Conservation (phyloP, 2,113 vertebrate species). For the Hemiprocne comata region DNA sequence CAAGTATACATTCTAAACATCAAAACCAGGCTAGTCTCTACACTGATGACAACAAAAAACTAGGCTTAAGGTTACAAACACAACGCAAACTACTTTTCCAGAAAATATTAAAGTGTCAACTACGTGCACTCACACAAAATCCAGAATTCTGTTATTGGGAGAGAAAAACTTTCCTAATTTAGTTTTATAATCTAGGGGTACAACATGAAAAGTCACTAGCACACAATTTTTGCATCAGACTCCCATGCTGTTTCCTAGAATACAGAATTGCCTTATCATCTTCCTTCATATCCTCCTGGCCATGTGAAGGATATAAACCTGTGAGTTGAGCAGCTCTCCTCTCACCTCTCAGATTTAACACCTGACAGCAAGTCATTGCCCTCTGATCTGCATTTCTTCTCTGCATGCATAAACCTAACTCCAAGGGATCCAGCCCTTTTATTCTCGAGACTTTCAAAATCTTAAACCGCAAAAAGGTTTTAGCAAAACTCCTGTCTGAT, state of each 20-base stretch:
- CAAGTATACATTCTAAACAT: background rate
- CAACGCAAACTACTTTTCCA: background rate
- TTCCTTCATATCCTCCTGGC: background rate
- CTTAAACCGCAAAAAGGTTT: background rate
- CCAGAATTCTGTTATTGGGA: background rate
- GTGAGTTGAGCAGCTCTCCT: fast-evolving
- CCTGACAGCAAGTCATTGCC: fast-evolving
- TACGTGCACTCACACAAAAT: background rate
- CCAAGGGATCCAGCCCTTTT: background rate
- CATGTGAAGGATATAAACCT: fast-evolving
- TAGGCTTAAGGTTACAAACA: background rate
- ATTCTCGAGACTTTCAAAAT: background rate
- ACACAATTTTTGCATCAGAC: background rate
- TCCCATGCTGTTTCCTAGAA: background rate
- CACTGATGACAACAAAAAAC: fast-evolving
- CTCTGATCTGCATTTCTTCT: background rate
- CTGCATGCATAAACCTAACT: background rate
- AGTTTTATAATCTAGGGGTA: background rate
- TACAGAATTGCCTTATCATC: background rate
- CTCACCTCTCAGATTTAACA: background rate
- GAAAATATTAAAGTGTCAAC: background rate
- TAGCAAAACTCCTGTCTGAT: background rate
- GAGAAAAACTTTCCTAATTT: background rate
- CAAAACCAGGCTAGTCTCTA: background rate
- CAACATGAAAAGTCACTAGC: background rate